Base-by-base conservation (phyloP, 30 jellyfish, hydroid and myxozoan genomes). In the Catostylus mosaicus region DNA sequence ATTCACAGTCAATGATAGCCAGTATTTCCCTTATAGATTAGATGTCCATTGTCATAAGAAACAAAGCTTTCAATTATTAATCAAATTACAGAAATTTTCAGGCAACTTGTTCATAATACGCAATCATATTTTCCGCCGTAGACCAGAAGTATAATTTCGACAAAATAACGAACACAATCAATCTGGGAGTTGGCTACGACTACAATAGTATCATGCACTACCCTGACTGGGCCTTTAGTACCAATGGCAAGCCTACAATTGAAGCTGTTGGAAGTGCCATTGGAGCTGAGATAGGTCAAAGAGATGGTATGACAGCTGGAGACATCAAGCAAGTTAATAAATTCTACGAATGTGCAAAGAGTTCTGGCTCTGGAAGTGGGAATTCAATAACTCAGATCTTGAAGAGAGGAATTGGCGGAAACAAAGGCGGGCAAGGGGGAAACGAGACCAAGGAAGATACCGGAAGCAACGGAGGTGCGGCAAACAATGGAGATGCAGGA, bases 191-290 rank as follows among this genome's bases (percentile, higher is more conserved):
- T 1, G 73, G 69, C 30, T 78, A 78, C 46, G 89, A 78, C 29
- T 78, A 61, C 89, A 78, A 63, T 50, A 78, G 89, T 34, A 64
- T 78, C 27, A 78, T 78, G 89, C 89, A 78, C 36, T 78, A 78
- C 56, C 81, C 89, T 20, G 73, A 56, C 27, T 60, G 81, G 73
- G 89, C 89, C 6, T 78, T 78, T 11, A 60, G 88, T 23, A 64
- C 11, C 33, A 78, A 46, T 29, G 80, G 88, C 20, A 77, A 77
- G 34, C 89, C 89, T 23, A 78, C 89, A 3, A 38, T 78, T 14
- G 81, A 78, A 40, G 81, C 81, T 2, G 70, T 40, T 23, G 89
- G 81, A 24, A 63, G 63, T 45, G 73, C 89, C 18, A 37, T 56
- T 0, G 81, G 81, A 33, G 89, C 88, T 9, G 88, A 57, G 31